Conservation (phyloP, 2,888 invertebrate genomes). For the Andrena fulva region DNA sequence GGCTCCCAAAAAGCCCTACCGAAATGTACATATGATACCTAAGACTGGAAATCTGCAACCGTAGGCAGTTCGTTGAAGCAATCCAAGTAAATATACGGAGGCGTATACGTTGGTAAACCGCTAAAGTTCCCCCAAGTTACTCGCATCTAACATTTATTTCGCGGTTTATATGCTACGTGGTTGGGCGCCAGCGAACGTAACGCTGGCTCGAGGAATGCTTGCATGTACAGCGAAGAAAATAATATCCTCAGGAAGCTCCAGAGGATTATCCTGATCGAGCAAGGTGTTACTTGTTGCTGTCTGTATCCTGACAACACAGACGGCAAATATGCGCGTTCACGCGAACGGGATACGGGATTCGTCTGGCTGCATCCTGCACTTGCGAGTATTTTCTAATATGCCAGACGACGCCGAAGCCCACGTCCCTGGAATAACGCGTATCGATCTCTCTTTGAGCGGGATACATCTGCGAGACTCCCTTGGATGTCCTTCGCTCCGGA, state of each 20-base stretch:
- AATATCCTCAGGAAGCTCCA: constrained; percentile 10
- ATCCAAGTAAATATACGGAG: not conserved
- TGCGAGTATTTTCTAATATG: not conserved
- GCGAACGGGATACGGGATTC: not conserved
- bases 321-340: not conserved
- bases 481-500: not conserved
- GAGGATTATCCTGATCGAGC: constrained; percentile 23
- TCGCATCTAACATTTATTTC: constrained; percentile 11
- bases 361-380: not conserved
- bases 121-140: not conserved
- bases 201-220: not conserved
- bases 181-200: not conserved
- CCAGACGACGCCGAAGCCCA: not conserved
- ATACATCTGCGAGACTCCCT: not conserved
- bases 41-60: not conserved
- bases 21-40: too few relatives aligned
- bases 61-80: not conserved
- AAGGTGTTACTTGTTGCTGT: constrained; percentile 46
- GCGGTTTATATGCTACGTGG: not conserved
- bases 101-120: not conserved
- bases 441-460: not conserved
- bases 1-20: too few relatives aligned
- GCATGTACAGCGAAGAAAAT: constrained; percentile 17
- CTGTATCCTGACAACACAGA: constrained; percentile 14
- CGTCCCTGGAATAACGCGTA: not conserved